Base-by-base conservation (phyloP, 2,113 vertebrate genomes). In the Stomatorhinus ivindoensis region DNA sequence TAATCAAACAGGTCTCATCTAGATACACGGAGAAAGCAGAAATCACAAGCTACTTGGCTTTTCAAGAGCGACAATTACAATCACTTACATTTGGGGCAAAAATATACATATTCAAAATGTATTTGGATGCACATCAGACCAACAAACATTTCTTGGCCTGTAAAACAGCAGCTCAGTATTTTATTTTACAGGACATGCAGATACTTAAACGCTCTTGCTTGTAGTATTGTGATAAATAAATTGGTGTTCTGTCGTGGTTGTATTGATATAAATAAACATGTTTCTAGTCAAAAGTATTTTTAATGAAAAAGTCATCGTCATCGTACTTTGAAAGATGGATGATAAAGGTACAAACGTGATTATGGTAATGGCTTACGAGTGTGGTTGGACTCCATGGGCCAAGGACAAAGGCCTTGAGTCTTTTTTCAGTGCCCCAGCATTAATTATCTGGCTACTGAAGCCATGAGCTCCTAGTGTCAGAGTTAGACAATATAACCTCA, bases 61-160 rank as follows among this genome's bases (percentile, higher is more conserved):
- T 96, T 97, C 95, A 97, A 97, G 95, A 96, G 96, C 95, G 95
- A 97, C 96, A 97, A 97, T 97, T 97, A 97, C 96, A 97, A 97
- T 97, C 96, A 97, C 96, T 96, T 96, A 95, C 96, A 95, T 95
- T 95, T 95, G 92, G 94, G 47, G 95, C 96, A 95, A 95, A 96
- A 96, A 97, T 96, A 97, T 96, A 97, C 96, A 85, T 95, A 96
- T 93, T 95, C 95, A 94, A 94, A 96, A 96, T 96, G 96, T 44
- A 90, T 89, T 88, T 85, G 87, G 85, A 89, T 90, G 51, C 88
- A 61, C 58, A 42, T 65, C 13, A 65, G 47, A 80, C 48, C 46
- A 86, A 76, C 53, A 88, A 61, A 61, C 47, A 47, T 44, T 83
- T 83, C 44, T 31, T 21, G 50, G 48, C 86, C n/a, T 73, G 58